Base-by-base conservation (phyloP, 2,113 vertebrate species). In the Sander lucioperca region DNA sequence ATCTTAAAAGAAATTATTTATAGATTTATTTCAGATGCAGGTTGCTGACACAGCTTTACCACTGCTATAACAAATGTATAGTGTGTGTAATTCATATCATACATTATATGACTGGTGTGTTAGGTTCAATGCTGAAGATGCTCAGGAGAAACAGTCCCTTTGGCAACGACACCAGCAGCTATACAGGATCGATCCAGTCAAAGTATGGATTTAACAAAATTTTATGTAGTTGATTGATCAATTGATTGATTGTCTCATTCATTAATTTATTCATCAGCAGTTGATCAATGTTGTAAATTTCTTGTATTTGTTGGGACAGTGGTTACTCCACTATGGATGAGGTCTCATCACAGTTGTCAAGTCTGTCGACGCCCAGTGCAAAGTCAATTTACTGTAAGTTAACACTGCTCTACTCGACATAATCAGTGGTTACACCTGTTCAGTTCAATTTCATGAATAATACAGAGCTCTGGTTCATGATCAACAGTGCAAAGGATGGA, bases 361-460 rank as follows among this genome's bases (percentile, higher is more conserved):
- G 64, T 82, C 64, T 96, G 66, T 91, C 86, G 5, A 95, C 91
- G 73, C 97, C 95, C 82, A 96, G 94, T n/a, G 95, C 94, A 75
- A 97, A 90, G 93, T 93, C 94, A 61, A 96, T 98, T 82, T 98
- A 98, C 90, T 43, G 97, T 98, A 91, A 97, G 97, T 93, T 14
- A 59, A 43, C 50, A 5, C 12, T 59, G 30, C 33, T 36, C 6
- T 3, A 1, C 23, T 10, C 4, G 14, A 48, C 10, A 51, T 11
- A 9, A 14, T 5, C 6, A 39, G 6, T 18, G 1, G 9, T 47
- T 27, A 7, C 43, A 39, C 13, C 16, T 45, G 2, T 53, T 56
- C 18, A 43, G 3, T 70, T 25, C 2, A 30, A 25, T 12, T 39
- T 39, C 3, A 6, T 57, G 5, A 79, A 30, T 63, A 50, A 63